Conservation (phyloP, 2,888 invertebrate genomes). For the Theristus sp. region DNA sequence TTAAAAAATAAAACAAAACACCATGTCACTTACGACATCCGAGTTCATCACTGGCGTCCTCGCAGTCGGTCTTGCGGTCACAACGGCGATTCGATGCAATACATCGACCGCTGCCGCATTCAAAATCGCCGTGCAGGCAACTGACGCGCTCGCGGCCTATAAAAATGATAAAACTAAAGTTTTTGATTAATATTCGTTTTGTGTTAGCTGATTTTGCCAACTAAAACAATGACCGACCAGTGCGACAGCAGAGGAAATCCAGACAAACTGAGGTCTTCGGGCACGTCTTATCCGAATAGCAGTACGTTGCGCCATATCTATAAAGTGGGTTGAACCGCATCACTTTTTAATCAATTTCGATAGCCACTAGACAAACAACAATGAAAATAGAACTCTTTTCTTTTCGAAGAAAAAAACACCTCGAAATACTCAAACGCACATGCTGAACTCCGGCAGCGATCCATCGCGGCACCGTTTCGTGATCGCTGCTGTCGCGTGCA, state of each 20-base stretch:
- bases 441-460: constrained; percentile 19
- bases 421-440: constrained; percentile 11
- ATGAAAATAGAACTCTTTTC: not conserved
- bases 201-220: not conserved
- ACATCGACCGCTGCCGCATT: constrained; percentile 15
- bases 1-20: not conserved
- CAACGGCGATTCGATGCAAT: constrained; percentile 10
- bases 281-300: constrained; percentile 25
- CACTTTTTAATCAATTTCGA: too few species aligned
- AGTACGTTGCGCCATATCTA: constrained; percentile 22
- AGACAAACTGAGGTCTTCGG: constrained; percentile 18
- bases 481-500: not conserved
- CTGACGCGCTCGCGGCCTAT: too few species aligned
- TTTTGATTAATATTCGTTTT: too few species aligned
- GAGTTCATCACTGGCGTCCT: constrained; percentile 14
- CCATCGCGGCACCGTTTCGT: constrained; percentile 20
- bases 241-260: constrained; percentile 21
- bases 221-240: not conserved
- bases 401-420: not conserved
- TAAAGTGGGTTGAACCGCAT: too few species aligned
- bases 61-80: constrained; percentile 14
- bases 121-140: constrained; percentile 8
- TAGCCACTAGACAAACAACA: not conserved
- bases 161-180: too few species aligned
- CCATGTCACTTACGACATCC: constrained; percentile 11